Conservation (phyloP, 1,140 invertebrate species). For the Lasioglossum baleicum region DNA sequence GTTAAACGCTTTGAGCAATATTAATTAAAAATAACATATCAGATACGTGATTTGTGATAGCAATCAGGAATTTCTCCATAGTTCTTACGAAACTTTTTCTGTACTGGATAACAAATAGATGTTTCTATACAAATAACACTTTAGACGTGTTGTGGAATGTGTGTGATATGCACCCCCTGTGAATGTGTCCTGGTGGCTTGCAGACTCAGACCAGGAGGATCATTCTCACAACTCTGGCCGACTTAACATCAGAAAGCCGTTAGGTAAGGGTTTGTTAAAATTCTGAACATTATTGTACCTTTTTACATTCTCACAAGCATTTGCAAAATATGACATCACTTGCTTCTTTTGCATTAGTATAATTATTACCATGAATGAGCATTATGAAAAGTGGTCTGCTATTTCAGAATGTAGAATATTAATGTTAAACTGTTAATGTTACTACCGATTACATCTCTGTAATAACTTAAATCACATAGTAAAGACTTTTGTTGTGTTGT, state of each 20-base stretch:
- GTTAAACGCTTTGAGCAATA: background rate
- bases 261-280: slow-evolving; percentile 74
- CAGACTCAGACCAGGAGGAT: slow-evolving; percentile 82
- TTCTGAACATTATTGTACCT: slow-evolving; percentile 13
- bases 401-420: slow-evolving; percentile 22
- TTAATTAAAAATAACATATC: background rate
- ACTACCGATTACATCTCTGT: slow-evolving; percentile 6
- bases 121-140: slow-evolving; percentile 69
- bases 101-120: slow-evolving; percentile 43
- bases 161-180: slow-evolving; percentile 77
- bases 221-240: slow-evolving; percentile 75
- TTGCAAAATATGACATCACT: slow-evolving; percentile 27
- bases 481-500: background rate
- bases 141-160: slow-evolving; percentile 79
- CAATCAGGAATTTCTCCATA: background rate
- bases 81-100: slow-evolving; percentile 12
- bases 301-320: slow-evolving; percentile 30
- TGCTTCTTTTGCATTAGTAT: slow-evolving; percentile 33
- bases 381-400: slow-evolving; percentile 4
- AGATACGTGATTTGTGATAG: background rate
- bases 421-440: slow-evolving; percentile 1
- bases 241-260: slow-evolving; percentile 79
- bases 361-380: slow-evolving; percentile 6
- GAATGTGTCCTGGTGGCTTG: slow-evolving; percentile 79
- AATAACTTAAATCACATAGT: background rate